Evolutionary conservation across 1,140 invertebrate genomes (phyloP).

Genomic region (Solenopsis invicta): DNA sequence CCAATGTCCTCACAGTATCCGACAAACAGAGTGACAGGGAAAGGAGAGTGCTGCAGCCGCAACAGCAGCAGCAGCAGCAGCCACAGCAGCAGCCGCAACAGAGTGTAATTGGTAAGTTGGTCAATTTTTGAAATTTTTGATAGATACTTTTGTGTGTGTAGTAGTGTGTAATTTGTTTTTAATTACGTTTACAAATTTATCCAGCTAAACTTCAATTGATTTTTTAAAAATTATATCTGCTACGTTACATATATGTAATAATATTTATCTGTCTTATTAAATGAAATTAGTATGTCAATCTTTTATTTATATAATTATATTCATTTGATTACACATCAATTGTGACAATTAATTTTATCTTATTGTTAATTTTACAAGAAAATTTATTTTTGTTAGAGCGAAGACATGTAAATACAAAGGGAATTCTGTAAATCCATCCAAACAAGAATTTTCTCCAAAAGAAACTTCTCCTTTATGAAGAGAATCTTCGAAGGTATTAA

Average conservation of each 20-base stretch:
- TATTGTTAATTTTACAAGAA: not conserved
- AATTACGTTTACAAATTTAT: not conserved
- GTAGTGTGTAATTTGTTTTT: not conserved
- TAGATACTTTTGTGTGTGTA: too few species aligned
- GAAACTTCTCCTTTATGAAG: not conserved
- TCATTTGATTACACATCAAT: not conserved
- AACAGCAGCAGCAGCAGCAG: slow-evolving; percentile 81
- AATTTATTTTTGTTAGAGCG: not conserved
- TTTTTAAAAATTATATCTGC: not conserved
- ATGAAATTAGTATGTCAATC: too few species aligned
- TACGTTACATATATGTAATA: too few species aligned
- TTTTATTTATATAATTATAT: not conserved
- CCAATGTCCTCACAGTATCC: not conserved
- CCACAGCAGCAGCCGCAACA: too few species aligned
- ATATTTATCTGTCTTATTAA: too few species aligned
- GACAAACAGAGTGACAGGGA: slow-evolving; percentile 78
- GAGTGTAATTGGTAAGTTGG: slow-evolving; percentile 72
- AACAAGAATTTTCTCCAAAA: not conserved
- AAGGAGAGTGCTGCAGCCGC: slow-evolving; percentile 85
- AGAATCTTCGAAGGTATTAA: not conserved
- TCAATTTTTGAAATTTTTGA: not conserved
- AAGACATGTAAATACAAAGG: too few species aligned
- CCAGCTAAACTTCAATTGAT: not conserved
- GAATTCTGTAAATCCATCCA: not conserved
- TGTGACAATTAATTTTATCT: not conserved